A percentile compares a stretch with the other conserved stretches of the same genome.
Evolutionary conservation across 2,113 vertebrate species (phyloP).

Genomic region (Polyodon spathula): DNA sequence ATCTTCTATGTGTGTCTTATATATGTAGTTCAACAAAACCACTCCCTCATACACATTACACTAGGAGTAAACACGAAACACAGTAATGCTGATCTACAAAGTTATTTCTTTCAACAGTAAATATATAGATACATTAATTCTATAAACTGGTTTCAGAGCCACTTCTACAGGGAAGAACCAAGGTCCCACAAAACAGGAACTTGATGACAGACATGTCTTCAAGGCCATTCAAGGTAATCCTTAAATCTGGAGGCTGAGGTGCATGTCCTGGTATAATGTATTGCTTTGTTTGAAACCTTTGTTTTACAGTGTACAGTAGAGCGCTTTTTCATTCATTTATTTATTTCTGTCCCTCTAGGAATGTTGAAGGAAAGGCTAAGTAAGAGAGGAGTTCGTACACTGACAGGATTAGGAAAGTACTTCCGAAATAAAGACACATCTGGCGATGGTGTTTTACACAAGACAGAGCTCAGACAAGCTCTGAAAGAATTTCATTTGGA

Average conservation of each 20-base stretch:
- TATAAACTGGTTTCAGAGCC: slow-evolving; percentile 36
- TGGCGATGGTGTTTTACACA: slow-evolving; percentile 41
- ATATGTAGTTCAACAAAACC: too few species aligned
- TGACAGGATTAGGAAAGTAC: slow-evolving; percentile 54
- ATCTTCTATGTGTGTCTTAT: too few species aligned
- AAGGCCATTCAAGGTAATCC: slow-evolving; percentile 27
- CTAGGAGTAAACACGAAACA: too few species aligned
- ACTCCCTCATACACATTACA: too few species aligned
- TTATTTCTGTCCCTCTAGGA: slow-evolving; percentile 29
- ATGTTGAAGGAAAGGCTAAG: slow-evolving; percentile 38
- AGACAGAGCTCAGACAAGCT: slow-evolving; percentile 45
- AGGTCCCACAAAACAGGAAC: slow-evolving; percentile 23
- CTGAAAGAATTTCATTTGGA: slow-evolving; percentile 51
- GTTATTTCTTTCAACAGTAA: too few species aligned
- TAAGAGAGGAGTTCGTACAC: slow-evolving; percentile 47
- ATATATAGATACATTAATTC: background rate
- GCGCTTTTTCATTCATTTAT: too few species aligned
- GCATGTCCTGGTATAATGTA: background rate
- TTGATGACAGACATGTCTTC: slow-evolving; percentile 35
- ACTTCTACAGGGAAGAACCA: slow-evolving; percentile 21
- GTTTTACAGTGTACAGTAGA: too few species aligned
- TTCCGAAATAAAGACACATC: slow-evolving; percentile 43
- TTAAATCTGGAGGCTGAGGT: too few species aligned
- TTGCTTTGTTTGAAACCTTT: slow-evolving; percentile 2
- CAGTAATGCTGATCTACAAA: too few species aligned